Evolutionary conservation across 2,888 invertebrate species (phyloP).

Genomic region (Sinopyrophorus schimmeli): DNA sequence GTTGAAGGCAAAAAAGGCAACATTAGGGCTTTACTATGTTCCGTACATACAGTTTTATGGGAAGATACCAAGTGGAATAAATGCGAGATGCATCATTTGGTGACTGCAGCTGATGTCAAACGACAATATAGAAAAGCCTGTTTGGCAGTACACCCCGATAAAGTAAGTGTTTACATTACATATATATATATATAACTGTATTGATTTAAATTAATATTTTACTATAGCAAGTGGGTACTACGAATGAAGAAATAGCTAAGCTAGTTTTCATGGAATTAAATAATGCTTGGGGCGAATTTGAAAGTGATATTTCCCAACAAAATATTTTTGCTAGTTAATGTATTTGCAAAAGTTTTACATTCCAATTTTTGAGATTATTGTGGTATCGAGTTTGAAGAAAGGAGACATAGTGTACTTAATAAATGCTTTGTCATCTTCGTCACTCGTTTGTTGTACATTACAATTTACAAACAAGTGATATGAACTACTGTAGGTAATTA

Average conservation of each 20-base stretch:
- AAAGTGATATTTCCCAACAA: constrained; percentile 81
- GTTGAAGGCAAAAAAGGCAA: constrained; percentile 96
- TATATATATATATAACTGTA: background rate
- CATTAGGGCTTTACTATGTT: constrained; percentile 92
- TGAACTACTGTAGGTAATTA: too few relatives aligned
- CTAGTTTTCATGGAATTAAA: constrained; percentile 98
- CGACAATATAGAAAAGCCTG: constrained; percentile 95
- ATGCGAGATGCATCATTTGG: constrained; percentile 93
- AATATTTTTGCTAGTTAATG: constrained; percentile 63
- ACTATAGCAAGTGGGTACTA: constrained; percentile 85
- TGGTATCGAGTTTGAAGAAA: too few relatives aligned
- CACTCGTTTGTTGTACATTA: too few relatives aligned
- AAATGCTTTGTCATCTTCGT: too few relatives aligned
- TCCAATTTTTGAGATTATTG: constrained; percentile 15
- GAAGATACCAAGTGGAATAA: constrained; percentile 90
- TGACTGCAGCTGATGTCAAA: constrained; percentile 91
- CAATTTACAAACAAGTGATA: too few relatives aligned
- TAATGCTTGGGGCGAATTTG: constrained; percentile 98
- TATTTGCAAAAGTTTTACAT: constrained; percentile 8
- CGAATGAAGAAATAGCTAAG: constrained; percentile 91
- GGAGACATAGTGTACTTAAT: too few relatives aligned
- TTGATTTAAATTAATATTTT: constrained; percentile 6
- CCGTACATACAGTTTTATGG: constrained; percentile 93
- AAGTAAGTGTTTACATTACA: constrained; percentile 64
- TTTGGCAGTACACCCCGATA: constrained; percentile 97